Conservation (phyloP, 2,888 invertebrate species). For the Amphipyra tragopoginis region DNA sequence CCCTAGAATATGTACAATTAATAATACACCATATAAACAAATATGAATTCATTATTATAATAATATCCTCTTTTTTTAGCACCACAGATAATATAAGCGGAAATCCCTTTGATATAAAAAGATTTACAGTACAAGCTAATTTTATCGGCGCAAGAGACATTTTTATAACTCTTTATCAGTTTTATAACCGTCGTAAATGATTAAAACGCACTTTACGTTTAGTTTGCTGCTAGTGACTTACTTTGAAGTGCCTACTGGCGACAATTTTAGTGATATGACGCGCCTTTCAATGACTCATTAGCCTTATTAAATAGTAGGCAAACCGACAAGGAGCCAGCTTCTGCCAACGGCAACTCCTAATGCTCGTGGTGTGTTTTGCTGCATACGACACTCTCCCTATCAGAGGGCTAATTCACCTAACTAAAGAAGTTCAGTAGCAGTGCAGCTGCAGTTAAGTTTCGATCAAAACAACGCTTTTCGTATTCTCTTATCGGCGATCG, state of each 20-base stretch:
- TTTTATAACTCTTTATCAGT: constrained; percentile 60
- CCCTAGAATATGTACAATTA: no score
- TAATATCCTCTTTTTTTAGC: not conserved
- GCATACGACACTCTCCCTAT: no score
- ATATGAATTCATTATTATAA: not conserved
- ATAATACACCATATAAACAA: no score
- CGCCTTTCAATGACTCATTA: not conserved
- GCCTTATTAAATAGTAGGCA: not conserved
- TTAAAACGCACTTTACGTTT: constrained; percentile 39
- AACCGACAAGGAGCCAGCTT: not conserved
- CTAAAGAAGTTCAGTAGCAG: no score
- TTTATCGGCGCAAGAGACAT: constrained; percentile 46
- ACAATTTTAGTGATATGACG: constrained; percentile 11
- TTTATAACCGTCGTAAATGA: constrained; percentile 57
- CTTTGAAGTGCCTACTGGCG: constrained; percentile 51
- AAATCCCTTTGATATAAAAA: constrained; percentile 57
- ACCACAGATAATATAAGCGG: constrained; percentile 31
- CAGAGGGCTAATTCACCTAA: no score
- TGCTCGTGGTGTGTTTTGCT: no score
- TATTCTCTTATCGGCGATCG: no score
- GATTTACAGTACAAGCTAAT: constrained; percentile 55
- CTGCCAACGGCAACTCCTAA: no score
- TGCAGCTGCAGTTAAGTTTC: no score
- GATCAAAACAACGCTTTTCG: no score
- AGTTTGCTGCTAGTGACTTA: constrained; percentile 19